Evolutionary conservation across 1,140 invertebrate genomes (phyloP).

Genomic region (Palaemon carinicauda): DNA sequence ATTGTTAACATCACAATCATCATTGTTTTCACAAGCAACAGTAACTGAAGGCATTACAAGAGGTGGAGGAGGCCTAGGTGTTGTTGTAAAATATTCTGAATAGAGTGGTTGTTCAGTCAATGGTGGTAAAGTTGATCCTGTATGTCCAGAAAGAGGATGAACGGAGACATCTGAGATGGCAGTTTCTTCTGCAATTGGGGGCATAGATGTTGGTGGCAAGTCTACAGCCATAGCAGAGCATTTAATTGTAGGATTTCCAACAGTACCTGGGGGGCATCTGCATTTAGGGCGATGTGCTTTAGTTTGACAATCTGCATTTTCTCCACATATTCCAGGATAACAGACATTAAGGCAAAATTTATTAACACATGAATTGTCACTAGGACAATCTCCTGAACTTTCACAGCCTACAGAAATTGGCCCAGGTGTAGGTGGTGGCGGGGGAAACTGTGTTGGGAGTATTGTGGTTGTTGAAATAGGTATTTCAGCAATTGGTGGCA

Average conservation of each 20-base stretch:
- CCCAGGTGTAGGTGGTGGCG: conserved; percentile 31
- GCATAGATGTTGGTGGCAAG: neutral
- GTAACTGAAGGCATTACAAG: neutral
- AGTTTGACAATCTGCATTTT: conserved; percentile 61
- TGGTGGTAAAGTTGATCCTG: neutral
- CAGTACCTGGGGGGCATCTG: conserved; percentile 62
- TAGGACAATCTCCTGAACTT: conserved; percentile 71
- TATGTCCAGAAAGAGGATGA: neutral
- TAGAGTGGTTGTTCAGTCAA: neutral
- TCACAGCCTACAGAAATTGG: conserved; percentile 73
- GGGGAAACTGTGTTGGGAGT: conserved; percentile 5
- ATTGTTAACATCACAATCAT: conserved; percentile 86
- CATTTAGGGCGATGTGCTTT: conserved; percentile 60
- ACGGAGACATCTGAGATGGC: neutral
- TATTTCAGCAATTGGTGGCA: conserved; percentile 27
- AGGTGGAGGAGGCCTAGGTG: conserved; percentile 8
- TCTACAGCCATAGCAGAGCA: conserved; percentile 66
- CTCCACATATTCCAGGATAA: conserved; percentile 65
- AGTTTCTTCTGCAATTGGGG: conserved; percentile 63
- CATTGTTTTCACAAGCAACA: conserved; percentile 67
- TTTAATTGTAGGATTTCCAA: conserved; percentile 71
- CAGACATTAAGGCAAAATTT: conserved; percentile 56
- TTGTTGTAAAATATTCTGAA: neutral
- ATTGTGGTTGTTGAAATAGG: conserved; percentile 5
- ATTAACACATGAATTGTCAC: conserved; percentile 57